Evolutionary conservation across 2,113 vertebrate genomes (phyloP), one percentile per base, ranked within the genome.

Genomic region (Fregetta grallaria): DNA sequence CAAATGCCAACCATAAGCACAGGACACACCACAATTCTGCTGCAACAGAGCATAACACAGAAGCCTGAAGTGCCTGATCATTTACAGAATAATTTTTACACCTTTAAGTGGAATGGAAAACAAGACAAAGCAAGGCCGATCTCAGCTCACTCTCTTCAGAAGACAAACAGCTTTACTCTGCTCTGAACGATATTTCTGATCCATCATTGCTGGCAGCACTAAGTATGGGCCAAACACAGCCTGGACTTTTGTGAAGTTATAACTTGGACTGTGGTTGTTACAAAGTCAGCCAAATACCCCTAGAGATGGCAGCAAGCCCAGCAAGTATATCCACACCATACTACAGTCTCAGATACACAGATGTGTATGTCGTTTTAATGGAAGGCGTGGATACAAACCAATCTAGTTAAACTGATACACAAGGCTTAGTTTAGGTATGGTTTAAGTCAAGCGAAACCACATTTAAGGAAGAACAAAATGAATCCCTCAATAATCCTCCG

Each of bases 241-340:
- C 67, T 70, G 88, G 83, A n/a, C 84, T 86, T 93, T 32, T 34
- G 45, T 83, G 82, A 83, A 90, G 71, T 70, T 90, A 30, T 32
- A 50, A 58, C 38, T 93, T 90, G 82, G 58, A 92, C 58, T 70
- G 26, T n/a, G 50, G 81, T 1, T 56, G 11, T 65, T 83, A 92
- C 16, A 26, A 61, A 94, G 59, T 58, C 86, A 86, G 88, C 63
- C 85, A 96, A 96, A 66, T 76, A 78, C 50, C 58, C 62, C 36
- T 58, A 70, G 78, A 90, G 70, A 93, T 92, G 93, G 94, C 93
- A 88, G 66, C 30, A 78, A 94, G 90, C 90, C 94, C 85, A 90
- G 90, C 59, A 76, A 95, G 74, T 70, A 73, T 72, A 93, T 82
- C 77, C 71, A 87, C 53, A 83, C 49, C 45, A 47, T 76, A 21